A percentile compares a stretch with the other conserved stretches of the same genome.
phyloP scores from a whole-genome alignment of 1,140 invertebrate species.

The Trissolcus basalis region DNA sequence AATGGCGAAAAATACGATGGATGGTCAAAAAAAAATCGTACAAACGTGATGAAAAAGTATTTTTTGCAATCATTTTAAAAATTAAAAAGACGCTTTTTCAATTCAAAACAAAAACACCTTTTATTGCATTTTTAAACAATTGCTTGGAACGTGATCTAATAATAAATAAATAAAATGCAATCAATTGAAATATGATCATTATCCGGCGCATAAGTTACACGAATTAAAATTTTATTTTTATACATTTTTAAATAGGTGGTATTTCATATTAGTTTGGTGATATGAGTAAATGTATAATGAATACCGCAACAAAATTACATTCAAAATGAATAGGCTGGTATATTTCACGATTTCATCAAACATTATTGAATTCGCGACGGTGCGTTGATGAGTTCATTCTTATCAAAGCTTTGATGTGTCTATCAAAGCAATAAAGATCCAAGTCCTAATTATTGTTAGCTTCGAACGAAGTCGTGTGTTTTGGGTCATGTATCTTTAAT shows the following conservation, averaged over 20 bases:
- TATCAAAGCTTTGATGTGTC: conserved; percentile 20
- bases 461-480: not conserved
- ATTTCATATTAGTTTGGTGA: no score
- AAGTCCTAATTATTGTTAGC: not conserved
- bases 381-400: conserved; percentile 20
- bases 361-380: conserved; percentile 8
- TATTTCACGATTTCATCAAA: conserved; percentile 8
- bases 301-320: no score
- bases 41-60: conserved; percentile 29
- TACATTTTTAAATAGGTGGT: no score
- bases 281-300: no score
- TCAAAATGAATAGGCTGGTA: no score
- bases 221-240: no score
- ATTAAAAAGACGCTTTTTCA: no score
- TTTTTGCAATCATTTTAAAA: not conserved
- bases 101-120: not conserved
- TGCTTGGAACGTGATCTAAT: no score
- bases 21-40: conserved; percentile 46
- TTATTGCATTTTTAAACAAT: not conserved
- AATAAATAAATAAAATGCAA: no score
- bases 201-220: no score
- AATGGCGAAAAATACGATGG: conserved; percentile 56
- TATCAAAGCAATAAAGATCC: conserved; percentile 10
- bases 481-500: no score
- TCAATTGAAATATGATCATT: no score